Percentiles rank a stretch among this genome's conserved stretches.
These are phyloP conservation scores for Pteronotus mesoamericanus DNA, from an alignment of 2,797 vertebrate species.

Conservation along the genomic window DNA sequence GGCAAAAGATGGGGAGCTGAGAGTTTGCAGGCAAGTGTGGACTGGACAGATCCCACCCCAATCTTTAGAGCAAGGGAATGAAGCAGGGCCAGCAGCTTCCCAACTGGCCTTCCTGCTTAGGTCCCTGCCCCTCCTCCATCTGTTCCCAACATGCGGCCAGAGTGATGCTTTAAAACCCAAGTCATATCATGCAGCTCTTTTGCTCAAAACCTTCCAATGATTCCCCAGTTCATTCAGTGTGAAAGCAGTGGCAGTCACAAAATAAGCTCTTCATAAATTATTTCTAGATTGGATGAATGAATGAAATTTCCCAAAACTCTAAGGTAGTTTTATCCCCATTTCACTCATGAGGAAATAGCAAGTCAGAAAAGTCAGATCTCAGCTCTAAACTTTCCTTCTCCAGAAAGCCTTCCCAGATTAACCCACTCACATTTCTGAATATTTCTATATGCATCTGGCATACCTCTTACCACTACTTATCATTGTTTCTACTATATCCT, in stretches of 20 bases:
- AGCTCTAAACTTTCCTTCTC: constrained; percentile 18
- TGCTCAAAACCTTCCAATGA: not conserved
- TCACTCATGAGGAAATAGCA: not conserved
- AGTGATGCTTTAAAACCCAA: not conserved
- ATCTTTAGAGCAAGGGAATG: not conserved
- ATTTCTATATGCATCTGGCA: not conserved
- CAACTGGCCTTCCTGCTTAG: not conserved
- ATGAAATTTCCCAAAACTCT: not conserved
- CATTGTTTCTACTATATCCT: not conserved
- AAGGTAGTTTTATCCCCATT: not conserved
- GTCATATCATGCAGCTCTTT: not conserved
- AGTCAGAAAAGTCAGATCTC: not conserved
- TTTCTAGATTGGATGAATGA: not conserved
- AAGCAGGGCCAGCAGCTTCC: not conserved
- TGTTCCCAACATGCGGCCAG: not conserved
- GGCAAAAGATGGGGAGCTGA: not conserved
- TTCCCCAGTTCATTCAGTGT: not conserved
- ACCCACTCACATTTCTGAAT: not conserved
- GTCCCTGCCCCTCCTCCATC: not conserved
- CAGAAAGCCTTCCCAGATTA: constrained; percentile 29
- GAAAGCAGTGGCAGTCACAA: not conserved
- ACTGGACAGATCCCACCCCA: not conserved
- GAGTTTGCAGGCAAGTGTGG: not conserved
- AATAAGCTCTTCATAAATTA: not conserved
- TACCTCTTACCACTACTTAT: not conserved